Conservation (phyloP, 2,888 invertebrate species). For the Calliscelio sp. region DNA sequence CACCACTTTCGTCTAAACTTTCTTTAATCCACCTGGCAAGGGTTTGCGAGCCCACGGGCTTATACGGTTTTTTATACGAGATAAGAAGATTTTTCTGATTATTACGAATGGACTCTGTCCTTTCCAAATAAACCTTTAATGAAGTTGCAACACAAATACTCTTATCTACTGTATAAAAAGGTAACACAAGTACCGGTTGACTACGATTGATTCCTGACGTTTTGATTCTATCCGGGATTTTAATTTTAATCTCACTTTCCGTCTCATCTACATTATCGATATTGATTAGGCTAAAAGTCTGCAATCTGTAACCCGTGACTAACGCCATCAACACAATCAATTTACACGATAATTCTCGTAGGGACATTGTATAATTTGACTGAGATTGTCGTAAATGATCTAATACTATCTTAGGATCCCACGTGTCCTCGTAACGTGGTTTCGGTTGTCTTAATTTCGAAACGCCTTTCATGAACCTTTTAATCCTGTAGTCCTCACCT, state of each 20-base stretch:
- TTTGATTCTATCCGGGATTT: slow-evolving; percentile 48
- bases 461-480: slow-evolving; percentile 56
- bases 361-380: not conserved
- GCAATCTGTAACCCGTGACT: slow-evolving; percentile 41
- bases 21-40: slow-evolving; percentile 18
- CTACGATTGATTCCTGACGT: slow-evolving; percentile 34
- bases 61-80: not conserved
- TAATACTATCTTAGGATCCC: slow-evolving; percentile 43
- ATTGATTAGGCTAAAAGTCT: slow-evolving; percentile 46
- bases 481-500: slow-evolving; percentile 27
- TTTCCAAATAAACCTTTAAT: slow-evolving; percentile 21
- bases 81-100: slow-evolving; percentile 8
- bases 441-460: slow-evolving; percentile 26
- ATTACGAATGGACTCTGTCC: not conserved
- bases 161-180: not conserved
- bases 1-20: not conserved
- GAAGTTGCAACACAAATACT: slow-evolving; percentile 61
- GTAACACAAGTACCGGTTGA: slow-evolving; percentile 30
- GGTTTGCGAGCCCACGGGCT: slow-evolving; percentile 6
- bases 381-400: slow-evolving; percentile 30
- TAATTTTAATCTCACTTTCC: slow-evolving; percentile 29
- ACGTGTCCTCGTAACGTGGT: slow-evolving; percentile 55
- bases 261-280: slow-evolving; percentile 38
- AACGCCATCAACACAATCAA: slow-evolving; percentile 45
- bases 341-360: slow-evolving; percentile 46